These are phyloP conservation scores for Entomyzon cyanotis DNA, from an alignment of 2,113 vertebrate genomes.

Conservation along the genomic window DNA sequence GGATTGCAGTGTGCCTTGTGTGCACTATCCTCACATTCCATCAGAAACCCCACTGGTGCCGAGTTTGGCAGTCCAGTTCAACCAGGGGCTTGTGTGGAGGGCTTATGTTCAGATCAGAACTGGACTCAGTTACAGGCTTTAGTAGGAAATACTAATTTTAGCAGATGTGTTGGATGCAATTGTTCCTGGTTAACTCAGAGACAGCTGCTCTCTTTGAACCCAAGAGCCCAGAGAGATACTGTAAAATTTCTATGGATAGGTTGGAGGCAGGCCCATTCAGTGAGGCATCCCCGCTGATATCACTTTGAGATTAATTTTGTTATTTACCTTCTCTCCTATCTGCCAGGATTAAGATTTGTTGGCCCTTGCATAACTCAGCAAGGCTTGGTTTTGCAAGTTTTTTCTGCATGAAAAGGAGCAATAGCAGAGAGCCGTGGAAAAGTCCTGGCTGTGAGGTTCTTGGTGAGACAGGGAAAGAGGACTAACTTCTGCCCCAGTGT, in stretches of 20 bases:
- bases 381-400: conserved; percentile 49
- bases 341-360: not conserved
- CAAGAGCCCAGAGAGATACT: not conserved
- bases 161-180: not conserved
- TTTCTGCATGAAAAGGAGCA: not conserved
- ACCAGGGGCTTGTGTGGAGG: not conserved
- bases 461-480: not conserved
- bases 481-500: not conserved
- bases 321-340: conserved; percentile 10
- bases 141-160: not conserved
- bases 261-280: not conserved
- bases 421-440: not conserved
- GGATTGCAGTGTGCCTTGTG: not conserved
- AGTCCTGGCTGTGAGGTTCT: fast-evolving
- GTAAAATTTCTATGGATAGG: not conserved
- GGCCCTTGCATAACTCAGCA: conserved; percentile 5
- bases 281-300: not conserved
- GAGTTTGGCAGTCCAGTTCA: not conserved
- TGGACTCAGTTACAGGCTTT: not conserved
- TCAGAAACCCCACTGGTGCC: not conserved
- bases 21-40: fast-evolving
- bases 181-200: not conserved
- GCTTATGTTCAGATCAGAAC: not conserved
- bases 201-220: not conserved
- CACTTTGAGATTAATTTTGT: not conserved